Base-by-base conservation (phyloP, 2,888 invertebrate species). In the Malacosoma neustria region DNA sequence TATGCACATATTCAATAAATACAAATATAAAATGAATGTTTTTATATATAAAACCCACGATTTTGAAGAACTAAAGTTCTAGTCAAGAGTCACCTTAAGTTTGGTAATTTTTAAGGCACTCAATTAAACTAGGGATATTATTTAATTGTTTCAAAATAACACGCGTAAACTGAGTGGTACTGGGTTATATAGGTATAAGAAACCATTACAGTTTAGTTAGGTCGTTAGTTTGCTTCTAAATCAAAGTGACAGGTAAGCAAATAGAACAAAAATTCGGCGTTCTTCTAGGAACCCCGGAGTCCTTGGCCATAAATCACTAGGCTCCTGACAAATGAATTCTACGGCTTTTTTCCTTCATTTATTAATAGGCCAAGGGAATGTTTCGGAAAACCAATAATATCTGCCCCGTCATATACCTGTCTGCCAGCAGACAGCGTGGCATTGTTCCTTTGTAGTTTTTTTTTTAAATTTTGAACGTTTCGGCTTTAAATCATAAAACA, bases 331-430 rank as follows among this genome's bases (percentile, higher is more conserved):
- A 85, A 85, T 85, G 84, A 79, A 84, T 82, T 81, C 82, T 73
- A 79, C 73, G 71, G 72, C 61, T 72, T 84, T 84, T 82, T 82
- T 74, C 63, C 66, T 66, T 85, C 84, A 85, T 84, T 85, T 85
- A 84, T 84, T 84, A 85, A 85, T 84, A 82, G 81, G 74, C 63
- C 76, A 71, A 22, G 72, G 64, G 84, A 81, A 84, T 82, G 81
- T 81, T 85, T 81, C 80, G 80, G 81, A 81, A 85, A 84, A 84
- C 85, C 81, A 80, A 85, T 85, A 85, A 85, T 84, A 85, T 82
- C 77, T 71, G 85, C 84, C 81, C 74, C 72, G 84, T 85, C 85
- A 85, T 82, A 84, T 85, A 85, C 85, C 85, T 85, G 85, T 82
- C 85, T 57, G 62, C 61, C 49, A 64, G 61, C 74, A 85, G 85